Percentiles rank a stretch among this genome's conserved stretches.
Evolutionary conservation across 2,888 invertebrate genomes (phyloP).

Genomic region (Gari tellinella): DNA sequence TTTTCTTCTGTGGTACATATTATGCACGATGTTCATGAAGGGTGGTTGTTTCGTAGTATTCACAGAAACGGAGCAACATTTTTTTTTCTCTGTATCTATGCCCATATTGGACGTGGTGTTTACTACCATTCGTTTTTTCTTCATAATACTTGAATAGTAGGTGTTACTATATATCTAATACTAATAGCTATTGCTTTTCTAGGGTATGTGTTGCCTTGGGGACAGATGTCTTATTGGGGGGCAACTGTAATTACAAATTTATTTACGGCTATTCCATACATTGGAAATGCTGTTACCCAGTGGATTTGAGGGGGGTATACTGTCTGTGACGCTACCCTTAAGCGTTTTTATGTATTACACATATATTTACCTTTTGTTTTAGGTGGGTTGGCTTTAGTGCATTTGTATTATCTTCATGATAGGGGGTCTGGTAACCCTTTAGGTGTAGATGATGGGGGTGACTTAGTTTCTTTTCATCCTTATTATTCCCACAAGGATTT

Average conservation of each 20-base stretch:
- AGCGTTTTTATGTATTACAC: constrained; percentile 91
- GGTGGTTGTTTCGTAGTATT: constrained; percentile 88
- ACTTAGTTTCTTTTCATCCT: constrained; percentile 32
- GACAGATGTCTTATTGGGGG: constrained; percentile 93
- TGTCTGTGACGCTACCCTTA: constrained; percentile 90
- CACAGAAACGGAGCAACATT: constrained; percentile 91
- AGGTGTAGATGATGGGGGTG: constrained; percentile 3
- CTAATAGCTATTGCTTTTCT: constrained; percentile 90
- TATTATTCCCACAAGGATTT: constrained; percentile 39
- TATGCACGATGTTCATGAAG: constrained; percentile 89
- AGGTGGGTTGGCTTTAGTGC: constrained; percentile 87
- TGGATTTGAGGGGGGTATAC: constrained; percentile 92
- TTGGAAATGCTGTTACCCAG: constrained; percentile 88
- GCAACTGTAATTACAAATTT: constrained; percentile 92
- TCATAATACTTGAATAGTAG: constrained; percentile 88
- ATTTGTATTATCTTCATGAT: constrained; percentile 84
- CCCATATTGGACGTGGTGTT: constrained; percentile 89
- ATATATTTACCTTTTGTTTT: constrained; percentile 90
- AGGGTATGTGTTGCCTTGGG: constrained; percentile 89
- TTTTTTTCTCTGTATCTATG: constrained; percentile 90
- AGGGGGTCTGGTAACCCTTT: constrained; percentile 34
- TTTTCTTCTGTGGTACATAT: constrained; percentile 89
- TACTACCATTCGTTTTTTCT: constrained; percentile 86
- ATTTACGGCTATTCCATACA: constrained; percentile 89
- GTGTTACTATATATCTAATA: constrained; percentile 88